phyloP scores from a whole-genome alignment of 2,888 invertebrate species.

The Heliconius hortense region DNA sequence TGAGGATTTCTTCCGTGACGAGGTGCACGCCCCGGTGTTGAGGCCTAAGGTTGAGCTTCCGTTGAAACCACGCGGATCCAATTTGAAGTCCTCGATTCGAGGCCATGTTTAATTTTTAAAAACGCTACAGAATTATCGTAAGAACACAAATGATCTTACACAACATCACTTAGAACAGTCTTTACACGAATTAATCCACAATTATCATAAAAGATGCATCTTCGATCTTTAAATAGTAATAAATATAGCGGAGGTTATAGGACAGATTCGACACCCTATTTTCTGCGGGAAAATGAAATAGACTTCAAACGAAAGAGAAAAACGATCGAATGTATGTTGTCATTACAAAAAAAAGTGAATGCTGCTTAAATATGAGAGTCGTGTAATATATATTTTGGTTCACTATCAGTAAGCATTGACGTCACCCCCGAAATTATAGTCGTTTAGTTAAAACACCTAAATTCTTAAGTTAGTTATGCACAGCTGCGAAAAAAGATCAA shows the following conservation, averaged over 20 bases:
- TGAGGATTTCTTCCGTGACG: slow-evolving; percentile 97
- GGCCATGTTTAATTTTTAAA: slow-evolving; percentile 88
- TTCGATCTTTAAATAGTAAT: slow-evolving; percentile 80
- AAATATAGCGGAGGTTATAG: slow-evolving; percentile 81
- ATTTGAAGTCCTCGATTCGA: slow-evolving; percentile 95
- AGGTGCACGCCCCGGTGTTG: slow-evolving; percentile 98
- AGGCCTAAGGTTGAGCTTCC: slow-evolving; percentile 97
- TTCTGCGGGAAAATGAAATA: slow-evolving; percentile 82
- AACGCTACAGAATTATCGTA: slow-evolving; percentile 79
- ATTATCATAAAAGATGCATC: slow-evolving; percentile 87
- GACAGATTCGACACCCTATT: slow-evolving; percentile 83
- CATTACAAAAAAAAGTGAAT: slow-evolving; percentile 54
- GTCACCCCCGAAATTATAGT: background rate
- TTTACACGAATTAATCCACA: slow-evolving; percentile 83
- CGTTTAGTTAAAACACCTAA: background rate
- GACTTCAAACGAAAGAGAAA: slow-evolving; percentile 77
- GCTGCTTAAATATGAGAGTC: background rate
- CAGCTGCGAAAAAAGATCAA: background rate
- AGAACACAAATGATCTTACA: slow-evolving; percentile 80
- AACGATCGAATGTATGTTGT: slow-evolving; percentile 65
- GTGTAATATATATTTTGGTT: background rate
- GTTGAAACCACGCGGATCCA: slow-evolving; percentile 99
- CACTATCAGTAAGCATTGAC: background rate
- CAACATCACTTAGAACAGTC: slow-evolving; percentile 81
- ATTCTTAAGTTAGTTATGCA: background rate